Evolutionary conservation across 2,113 vertebrate species (phyloP).

Genomic region (Epinephelus lanceolatus): DNA sequence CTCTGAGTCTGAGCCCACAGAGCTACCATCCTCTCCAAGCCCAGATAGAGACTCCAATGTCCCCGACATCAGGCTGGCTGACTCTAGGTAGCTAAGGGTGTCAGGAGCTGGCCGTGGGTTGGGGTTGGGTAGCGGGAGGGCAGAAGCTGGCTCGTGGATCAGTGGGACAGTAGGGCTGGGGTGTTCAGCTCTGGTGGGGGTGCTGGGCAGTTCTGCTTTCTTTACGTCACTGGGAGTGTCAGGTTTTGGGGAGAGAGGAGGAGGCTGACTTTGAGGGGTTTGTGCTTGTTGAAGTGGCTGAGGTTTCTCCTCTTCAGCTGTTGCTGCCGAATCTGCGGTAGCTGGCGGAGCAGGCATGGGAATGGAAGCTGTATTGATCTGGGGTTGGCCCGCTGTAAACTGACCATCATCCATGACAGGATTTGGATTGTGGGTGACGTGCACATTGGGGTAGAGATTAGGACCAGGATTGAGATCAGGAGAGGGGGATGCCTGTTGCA

Average conservation of each 20-base stretch:
- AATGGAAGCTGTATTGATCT: not conserved
- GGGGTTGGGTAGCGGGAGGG: slow-evolving; percentile 65
- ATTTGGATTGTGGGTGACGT: slow-evolving; percentile 68
- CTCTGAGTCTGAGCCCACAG: slow-evolving; percentile 92
- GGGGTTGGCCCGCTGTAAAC: slow-evolving; percentile 16
- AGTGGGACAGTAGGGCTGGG: slow-evolving; percentile 65
- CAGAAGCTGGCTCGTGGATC: slow-evolving; percentile 64
- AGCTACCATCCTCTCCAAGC: slow-evolving; percentile 90
- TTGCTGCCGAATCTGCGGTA: not conserved
- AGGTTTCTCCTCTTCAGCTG: slow-evolving; percentile 48
- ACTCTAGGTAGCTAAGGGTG: slow-evolving; percentile 91
- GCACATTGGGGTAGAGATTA: slow-evolving; percentile 77
- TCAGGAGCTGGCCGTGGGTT: slow-evolving; percentile 84
- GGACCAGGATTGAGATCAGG: slow-evolving; percentile 70
- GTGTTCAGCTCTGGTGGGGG: slow-evolving; percentile 62
- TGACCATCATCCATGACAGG: slow-evolving; percentile 38
- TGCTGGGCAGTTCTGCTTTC: slow-evolving; percentile 53
- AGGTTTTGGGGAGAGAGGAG: slow-evolving; percentile 52
- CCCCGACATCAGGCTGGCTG: slow-evolving; percentile 92
- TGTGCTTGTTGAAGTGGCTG: slow-evolving; percentile 56
- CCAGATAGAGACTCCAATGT: slow-evolving; percentile 90
- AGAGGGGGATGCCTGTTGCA: slow-evolving; percentile 43
- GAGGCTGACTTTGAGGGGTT: slow-evolving; percentile 34
- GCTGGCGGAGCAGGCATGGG: slow-evolving; percentile 10
- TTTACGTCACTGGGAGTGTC: slow-evolving; percentile 11